Percentiles rank a stretch among this genome's conserved stretches.
Conservation (phyloP, 2,888 invertebrate species). For the Dicyrtoma fusca region DNA sequence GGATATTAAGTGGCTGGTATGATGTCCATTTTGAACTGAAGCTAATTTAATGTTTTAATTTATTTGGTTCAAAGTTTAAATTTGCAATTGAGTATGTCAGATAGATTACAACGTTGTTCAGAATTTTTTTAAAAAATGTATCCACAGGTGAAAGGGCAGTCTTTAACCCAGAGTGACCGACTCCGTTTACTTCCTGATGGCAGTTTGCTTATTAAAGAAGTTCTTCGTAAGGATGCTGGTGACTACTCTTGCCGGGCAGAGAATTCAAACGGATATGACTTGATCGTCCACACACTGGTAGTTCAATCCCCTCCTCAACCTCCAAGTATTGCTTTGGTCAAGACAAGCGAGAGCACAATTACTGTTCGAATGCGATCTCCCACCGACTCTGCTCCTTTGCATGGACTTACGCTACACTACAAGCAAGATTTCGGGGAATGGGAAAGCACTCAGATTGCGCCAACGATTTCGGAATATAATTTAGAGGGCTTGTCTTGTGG, state of each 20-base stretch:
- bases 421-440: conserved; percentile 94
- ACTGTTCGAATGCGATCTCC: conserved; percentile 74
- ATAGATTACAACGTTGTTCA: no score
- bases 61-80: not conserved
- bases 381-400: conserved; percentile 79
- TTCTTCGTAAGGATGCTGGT: conserved; percentile 86
- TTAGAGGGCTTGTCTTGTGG: conserved; percentile 89
- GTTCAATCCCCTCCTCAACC: conserved; percentile 73
- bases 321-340: conserved; percentile 73
- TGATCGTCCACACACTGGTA: conserved; percentile 54
- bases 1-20: conserved; percentile 82
- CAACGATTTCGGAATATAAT: conserved; percentile 72
- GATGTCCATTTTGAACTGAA: not conserved
- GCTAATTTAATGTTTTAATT: not conserved
- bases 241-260: conserved; percentile 77
- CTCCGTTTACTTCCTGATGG: conserved; percentile 86
- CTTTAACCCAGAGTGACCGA: conserved; percentile 78
- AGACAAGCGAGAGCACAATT: conserved; percentile 75
- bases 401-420: conserved; percentile 88
- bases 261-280: conserved; percentile 53
- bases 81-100: not conserved
- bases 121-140: not conserved
- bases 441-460: conserved; percentile 74
- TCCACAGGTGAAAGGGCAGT: conserved; percentile 72
- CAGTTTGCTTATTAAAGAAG: conserved; percentile 85